Evolutionary conservation across 2,113 vertebrate species (phyloP).

Genomic region (Rhinopomastus cyanomelas): DNA sequence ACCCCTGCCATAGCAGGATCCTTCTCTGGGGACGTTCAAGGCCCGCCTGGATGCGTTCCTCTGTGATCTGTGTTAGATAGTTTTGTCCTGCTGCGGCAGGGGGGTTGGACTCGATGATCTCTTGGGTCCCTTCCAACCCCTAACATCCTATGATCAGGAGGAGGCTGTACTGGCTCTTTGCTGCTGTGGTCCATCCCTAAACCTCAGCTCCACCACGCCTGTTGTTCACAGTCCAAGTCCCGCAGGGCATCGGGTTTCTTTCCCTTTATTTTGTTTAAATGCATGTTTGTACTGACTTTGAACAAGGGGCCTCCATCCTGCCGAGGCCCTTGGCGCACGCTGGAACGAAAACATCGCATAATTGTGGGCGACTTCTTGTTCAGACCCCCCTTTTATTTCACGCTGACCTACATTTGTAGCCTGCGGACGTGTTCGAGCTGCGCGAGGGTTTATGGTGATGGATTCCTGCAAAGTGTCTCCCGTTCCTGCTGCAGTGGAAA

Average conservation of each 20-base stretch:
- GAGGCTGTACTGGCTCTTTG: too few species aligned
- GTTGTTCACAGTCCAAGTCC: not conserved
- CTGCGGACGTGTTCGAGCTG: not conserved
- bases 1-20: too few species aligned
- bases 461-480: not conserved
- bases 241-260: not conserved
- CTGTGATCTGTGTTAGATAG: too few species aligned
- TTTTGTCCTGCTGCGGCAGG: too few species aligned
- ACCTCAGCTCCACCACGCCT: not conserved
- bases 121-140: too few species aligned
- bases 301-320: not conserved
- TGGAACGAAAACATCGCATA: not conserved
- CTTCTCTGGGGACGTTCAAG: too few species aligned
- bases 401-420: constrained; percentile 36
- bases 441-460: not conserved
- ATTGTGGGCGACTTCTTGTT: not conserved
- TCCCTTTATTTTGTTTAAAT: not conserved
- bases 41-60: too few species aligned
- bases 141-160: too few species aligned
- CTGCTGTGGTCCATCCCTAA: not conserved
- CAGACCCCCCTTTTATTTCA: not conserved
- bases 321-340: not conserved
- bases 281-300: not conserved
- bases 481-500: not conserved
- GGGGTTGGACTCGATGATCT: too few species aligned